Evolutionary conservation across 2,888 invertebrate genomes (phyloP), one percentile per base, ranked within the genome.

Genomic region (Hyalella azteca): DNA sequence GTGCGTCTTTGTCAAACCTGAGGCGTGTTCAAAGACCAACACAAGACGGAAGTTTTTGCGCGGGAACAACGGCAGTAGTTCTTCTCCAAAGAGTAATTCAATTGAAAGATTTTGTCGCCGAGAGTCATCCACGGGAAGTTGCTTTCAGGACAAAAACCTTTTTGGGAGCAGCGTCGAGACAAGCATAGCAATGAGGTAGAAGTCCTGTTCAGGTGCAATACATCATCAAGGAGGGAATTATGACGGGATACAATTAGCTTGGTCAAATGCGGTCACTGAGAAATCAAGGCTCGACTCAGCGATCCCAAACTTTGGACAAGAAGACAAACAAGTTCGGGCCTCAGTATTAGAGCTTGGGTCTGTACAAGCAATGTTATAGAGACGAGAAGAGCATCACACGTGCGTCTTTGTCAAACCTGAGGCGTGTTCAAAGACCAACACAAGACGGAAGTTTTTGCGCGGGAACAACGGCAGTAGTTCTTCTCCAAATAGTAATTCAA

Each of bases 71-170:
- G 66, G 36, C 66, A 36, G 32, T 36, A 66, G 32, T 66, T 66
- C 66, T 66, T 66, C 66, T 36, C n/a, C 36, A 36, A 19, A 66
- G 66, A 36, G 66, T 66, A 66, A 66, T 66, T 66, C 66, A 66
- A 66, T 66, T 66, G 66, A 36, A 66, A 66, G 66, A 66, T 66
- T 66, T 66, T 66, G 66, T 66, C 66, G 36, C 36, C 29, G 36
- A 66, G 66, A 66, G 66, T 36, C 66, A 36, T 66, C 66, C 66
- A 15, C 36, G 66, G 66, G 66, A 66, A 66, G 66, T 66, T 66
- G 66, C 19, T 66, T 15, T 36, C 36, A 7, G 36, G 66, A 66
- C 66, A 66, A 66, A 66, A 66, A 66, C 13, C 36, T 66, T 32
- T 36, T 36, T 36, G 3, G 36, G 66, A 66, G 66, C 66, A 66